These are phyloP conservation scores for Nycticorax nycticorax DNA, from an alignment of 2,113 vertebrate genomes.

Conservation along the genomic window DNA sequence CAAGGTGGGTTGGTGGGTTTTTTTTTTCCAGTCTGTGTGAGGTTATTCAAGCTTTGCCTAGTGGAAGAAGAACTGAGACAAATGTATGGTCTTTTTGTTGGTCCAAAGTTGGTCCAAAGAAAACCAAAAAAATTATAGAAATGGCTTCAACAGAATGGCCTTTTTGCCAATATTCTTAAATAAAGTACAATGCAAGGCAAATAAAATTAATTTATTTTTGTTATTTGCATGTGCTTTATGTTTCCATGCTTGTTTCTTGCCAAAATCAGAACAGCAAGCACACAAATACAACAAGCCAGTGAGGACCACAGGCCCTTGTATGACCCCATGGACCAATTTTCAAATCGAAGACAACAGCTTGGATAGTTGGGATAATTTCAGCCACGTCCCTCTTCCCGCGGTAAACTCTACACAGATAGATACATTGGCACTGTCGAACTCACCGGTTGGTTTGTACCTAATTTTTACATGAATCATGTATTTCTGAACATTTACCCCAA, in stretches of 20 bases:
- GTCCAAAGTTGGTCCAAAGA: background rate
- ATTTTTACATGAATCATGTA: background rate
- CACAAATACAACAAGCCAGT: background rate
- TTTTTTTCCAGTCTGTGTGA: background rate
- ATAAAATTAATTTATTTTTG: background rate
- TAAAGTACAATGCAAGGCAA: background rate
- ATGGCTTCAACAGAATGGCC: background rate
- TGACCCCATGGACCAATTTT: background rate
- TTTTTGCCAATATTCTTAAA: background rate
- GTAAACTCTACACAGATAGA: accelerated
- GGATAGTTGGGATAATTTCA: background rate
- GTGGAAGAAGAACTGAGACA: background rate
- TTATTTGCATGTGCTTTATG: background rate
- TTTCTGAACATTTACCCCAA: background rate
- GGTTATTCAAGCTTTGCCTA: background rate
- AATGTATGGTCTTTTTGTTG: background rate
- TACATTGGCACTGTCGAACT: background rate
- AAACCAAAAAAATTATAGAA: background rate
- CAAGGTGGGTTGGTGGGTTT: too few relatives aligned
- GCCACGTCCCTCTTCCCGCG: background rate
- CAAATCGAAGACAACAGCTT: background rate
- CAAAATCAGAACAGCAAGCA: background rate
- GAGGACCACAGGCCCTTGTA: background rate
- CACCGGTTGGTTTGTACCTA: accelerated
- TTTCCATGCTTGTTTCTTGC: background rate